Percentiles rank a stretch among this genome's conserved stretches.
Evolutionary conservation across 2,113 vertebrate species (phyloP).

Genomic region (Gyps fulvus): DNA sequence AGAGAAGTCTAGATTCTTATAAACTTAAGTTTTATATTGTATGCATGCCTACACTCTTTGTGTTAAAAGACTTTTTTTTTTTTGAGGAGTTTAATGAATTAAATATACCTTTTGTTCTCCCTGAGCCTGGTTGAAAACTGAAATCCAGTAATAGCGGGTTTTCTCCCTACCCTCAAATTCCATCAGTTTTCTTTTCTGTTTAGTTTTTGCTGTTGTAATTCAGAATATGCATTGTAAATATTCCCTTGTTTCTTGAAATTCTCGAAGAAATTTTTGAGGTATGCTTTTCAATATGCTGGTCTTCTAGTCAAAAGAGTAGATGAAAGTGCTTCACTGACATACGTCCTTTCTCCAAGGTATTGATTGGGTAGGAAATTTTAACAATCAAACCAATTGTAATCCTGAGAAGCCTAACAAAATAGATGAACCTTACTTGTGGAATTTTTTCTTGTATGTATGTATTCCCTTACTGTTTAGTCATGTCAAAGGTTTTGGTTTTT

Average conservation of each 20-base stretch:
- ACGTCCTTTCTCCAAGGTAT: background rate
- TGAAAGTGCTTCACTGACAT: background rate
- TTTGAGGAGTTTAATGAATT: background rate
- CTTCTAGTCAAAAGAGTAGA: background rate
- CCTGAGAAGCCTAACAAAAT: background rate
- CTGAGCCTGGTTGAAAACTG: background rate
- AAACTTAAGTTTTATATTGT: background rate
- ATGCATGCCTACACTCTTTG: background rate
- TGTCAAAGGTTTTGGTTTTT: background rate
- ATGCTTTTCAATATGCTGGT: background rate
- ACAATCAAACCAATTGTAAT: background rate
- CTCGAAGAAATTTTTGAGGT: background rate
- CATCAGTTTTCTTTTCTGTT: background rate
- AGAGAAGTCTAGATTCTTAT: background rate
- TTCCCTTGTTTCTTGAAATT: background rate
- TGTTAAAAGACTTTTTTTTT: background rate
- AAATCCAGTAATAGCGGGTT: background rate
- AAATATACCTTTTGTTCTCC: background rate
- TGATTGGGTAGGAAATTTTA: background rate
- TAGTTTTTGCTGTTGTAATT: background rate
- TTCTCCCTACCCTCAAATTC: background rate
- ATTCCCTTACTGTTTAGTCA: background rate
- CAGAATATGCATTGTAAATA: background rate
- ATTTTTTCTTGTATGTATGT: background rate
- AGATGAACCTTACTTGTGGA: background rate